These are phyloP conservation scores for Cebus imitator DNA, from an alignment of 2,113 vertebrate species.

Conservation along the genomic window DNA sequence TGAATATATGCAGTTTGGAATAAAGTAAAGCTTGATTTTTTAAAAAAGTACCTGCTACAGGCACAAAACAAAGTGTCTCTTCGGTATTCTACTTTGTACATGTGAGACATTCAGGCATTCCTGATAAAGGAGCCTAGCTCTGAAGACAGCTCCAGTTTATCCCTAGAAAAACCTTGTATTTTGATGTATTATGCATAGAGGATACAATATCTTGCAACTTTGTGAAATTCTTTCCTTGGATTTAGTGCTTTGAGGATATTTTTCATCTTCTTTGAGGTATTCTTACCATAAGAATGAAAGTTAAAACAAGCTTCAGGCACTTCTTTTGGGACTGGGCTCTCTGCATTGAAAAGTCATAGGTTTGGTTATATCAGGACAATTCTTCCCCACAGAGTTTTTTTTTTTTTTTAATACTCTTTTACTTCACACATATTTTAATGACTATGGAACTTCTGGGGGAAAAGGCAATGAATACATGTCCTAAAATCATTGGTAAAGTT, in stretches of 20 bases:
- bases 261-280: not conserved
- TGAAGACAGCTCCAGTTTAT: not conserved
- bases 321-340: accelerated
- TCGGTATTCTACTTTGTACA: not conserved
- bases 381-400: accelerated
- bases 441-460: not conserved
- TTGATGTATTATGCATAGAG: not conserved
- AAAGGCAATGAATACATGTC: not conserved
- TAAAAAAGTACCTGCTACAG: not conserved
- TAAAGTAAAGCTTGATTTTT: not conserved
- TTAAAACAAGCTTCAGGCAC: not conserved
- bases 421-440: not conserved
- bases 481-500: not conserved
- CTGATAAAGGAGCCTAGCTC: not conserved
- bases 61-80: not conserved
- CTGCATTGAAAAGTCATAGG: not conserved
- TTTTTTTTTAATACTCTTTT: not conserved
- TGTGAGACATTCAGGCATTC: not conserved
- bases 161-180: not conserved
- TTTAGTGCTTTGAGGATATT: not conserved
- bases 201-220: not conserved
- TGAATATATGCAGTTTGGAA: not conserved
- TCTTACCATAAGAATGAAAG: not conserved
- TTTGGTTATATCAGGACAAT: not conserved
- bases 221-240: not conserved